A percentile compares a stretch with the other conserved stretches of the same genome.
phyloP scores from a whole-genome alignment of 2,888 invertebrate species.

The Cephonodes hylas region DNA sequence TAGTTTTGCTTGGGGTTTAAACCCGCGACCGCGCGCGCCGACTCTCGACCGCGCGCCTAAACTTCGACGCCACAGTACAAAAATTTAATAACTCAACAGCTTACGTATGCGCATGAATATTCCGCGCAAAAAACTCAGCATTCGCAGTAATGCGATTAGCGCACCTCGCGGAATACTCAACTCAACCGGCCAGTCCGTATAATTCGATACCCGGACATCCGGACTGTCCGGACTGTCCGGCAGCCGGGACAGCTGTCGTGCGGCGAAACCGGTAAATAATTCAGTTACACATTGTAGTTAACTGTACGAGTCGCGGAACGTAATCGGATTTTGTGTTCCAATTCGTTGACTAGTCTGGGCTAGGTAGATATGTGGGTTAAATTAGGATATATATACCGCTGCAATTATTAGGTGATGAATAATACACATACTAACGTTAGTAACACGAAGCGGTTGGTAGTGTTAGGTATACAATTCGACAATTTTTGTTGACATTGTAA shows the following conservation, averaged over 20 bases:
- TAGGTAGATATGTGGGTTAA: no score
- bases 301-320: neutral
- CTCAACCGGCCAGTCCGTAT: constrained; percentile 20
- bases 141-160: neutral
- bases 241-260: constrained; percentile 23
- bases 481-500: no score
- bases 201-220: constrained; percentile 29
- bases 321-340: neutral
- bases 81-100: neutral
- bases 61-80: neutral
- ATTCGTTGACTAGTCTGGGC: no score
- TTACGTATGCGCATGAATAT: neutral
- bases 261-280: neutral
- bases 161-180: neutral
- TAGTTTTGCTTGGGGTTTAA: no score
- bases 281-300: neutral
- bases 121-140: neutral
- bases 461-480: no score
- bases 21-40: no score
- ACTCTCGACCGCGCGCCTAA: no score
- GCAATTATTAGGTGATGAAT: no score
- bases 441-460: no score
- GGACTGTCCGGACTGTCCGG: neutral
- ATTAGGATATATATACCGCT: no score
- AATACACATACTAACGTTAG: no score